phyloP scores from a whole-genome alignment of 1,140 invertebrate genomes.

The Drosophila pachea region DNA sequence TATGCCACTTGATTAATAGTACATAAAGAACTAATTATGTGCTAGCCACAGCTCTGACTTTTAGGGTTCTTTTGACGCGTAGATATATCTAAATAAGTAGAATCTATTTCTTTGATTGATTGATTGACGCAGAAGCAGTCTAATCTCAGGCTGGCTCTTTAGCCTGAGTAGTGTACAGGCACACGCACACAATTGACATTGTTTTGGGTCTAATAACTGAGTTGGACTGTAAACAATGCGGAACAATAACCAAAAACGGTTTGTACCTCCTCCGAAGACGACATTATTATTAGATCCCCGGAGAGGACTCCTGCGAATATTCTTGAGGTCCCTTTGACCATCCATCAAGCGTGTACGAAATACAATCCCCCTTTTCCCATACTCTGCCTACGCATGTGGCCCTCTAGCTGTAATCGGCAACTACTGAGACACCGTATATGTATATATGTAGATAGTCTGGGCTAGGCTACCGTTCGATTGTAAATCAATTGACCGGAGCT shows the following conservation, averaged over 20 bases:
- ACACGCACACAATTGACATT: slow-evolving; percentile 32
- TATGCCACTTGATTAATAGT: no score
- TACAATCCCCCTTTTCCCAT: slow-evolving; percentile 32
- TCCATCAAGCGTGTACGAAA: slow-evolving; percentile 44
- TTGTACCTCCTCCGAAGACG: slow-evolving; percentile 19
- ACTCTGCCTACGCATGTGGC: slow-evolving; percentile 23
- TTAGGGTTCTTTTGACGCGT: no score
- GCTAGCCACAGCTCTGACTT: no score
- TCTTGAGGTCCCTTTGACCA: slow-evolving; percentile 24
- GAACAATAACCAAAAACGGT: slow-evolving; percentile 30
- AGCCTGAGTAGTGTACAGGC: slow-evolving; percentile 11
- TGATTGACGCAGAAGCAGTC: background rate
- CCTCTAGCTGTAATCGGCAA: slow-evolving; percentile 37
- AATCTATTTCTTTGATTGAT: background rate
- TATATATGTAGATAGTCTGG: background rate
- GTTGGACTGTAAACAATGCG: slow-evolving; percentile 24
- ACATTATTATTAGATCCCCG: slow-evolving; percentile 70
- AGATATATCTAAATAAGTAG: background rate
- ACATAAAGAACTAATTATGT: no score
- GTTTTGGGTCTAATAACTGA: slow-evolving; percentile 42
- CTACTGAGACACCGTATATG: slow-evolving; percentile 7
- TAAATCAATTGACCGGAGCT: slow-evolving; percentile 39
- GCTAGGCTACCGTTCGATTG: slow-evolving; percentile 32
- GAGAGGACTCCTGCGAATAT: slow-evolving; percentile 38
- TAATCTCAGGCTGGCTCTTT: background rate